Base-by-base conservation (phyloP, 1,140 invertebrate species). In the Drosophila obscura region DNA sequence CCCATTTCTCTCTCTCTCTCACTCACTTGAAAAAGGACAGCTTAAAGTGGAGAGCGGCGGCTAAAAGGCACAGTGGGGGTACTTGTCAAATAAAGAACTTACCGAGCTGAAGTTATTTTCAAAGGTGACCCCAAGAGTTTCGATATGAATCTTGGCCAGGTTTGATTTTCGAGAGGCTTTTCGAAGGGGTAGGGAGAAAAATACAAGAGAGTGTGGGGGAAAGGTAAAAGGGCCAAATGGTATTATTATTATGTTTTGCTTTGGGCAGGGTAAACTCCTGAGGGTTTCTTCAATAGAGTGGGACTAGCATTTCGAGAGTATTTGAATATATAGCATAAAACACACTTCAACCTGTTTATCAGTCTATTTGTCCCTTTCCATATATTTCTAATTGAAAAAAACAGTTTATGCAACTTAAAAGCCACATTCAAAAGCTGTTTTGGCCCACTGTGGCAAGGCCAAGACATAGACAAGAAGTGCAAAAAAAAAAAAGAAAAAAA, bases 71-170 rank as follows among this genome's bases (percentile, higher is more conserved):
- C 66, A 69, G 66, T 69, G 66, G 66, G 66, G 66, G 35, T 69
- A 58, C 66, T 69, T 69, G 64, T 69, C 66, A 69, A 69, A 69
- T 69, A 69, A 69, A 69, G 66, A 69, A 69, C 66, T 58, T 69
- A 58, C 58, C 64, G 66, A 69, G 45, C 49, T 49, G 52, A 69
- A 69, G 45, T 57, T 69, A 69, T 69, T 69, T 65, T 49, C 15
- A 24, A 56, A 19, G 35, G 51, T 52, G 63, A 35, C n/a, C 50
- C 28, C 28, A 19, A 19, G 19, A 19, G 19, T 19, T 31, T 31
- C 31, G 63, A 48, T 56, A 55, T 48, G 41, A 67, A 48, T 69
- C 66, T 57, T 69, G 64, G 64, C n/a, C 51, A 43, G 51, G 51
- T 69, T 69, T 69, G 66, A 57, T 68, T 69, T 43, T 45, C 35